Percentiles rank a stretch among this genome's conserved stretches.
Conservation (phyloP, 2,797 vertebrate species). For the Hyperoplus immaculatus region DNA sequence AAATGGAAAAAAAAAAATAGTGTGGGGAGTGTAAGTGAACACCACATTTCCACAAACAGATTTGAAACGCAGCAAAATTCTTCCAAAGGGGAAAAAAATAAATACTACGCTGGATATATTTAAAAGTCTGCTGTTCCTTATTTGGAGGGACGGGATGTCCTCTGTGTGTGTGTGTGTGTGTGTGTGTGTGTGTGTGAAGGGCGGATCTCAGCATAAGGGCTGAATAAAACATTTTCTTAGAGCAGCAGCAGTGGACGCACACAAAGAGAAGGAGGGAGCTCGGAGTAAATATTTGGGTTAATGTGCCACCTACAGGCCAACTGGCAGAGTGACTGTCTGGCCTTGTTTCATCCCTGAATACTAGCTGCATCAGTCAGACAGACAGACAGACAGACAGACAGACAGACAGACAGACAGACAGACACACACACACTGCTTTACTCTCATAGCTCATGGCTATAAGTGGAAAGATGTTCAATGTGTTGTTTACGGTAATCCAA, state of each 20-base stretch:
- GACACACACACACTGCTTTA: too few species aligned
- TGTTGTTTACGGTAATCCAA: too few species aligned
- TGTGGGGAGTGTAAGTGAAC: slow-evolving; percentile 10
- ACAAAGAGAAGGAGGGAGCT: background rate
- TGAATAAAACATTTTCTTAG: slow-evolving; percentile 39
- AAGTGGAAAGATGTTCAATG: too few species aligned
- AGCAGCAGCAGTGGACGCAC: slow-evolving; percentile 19
- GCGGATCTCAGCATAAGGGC: slow-evolving; percentile 20
- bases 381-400: too few species aligned
- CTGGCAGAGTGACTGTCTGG: slow-evolving; percentile 49
- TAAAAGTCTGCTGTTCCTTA: background rate
- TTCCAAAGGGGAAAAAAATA: background rate
- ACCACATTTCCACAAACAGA: slow-evolving; percentile 16
- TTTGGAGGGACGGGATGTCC: background rate
- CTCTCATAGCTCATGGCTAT: too few species aligned
- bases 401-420: too few species aligned
- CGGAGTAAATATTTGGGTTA: slow-evolving; percentile 60
- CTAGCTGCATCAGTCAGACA: background rate
- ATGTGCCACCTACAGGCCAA: slow-evolving; percentile 81
- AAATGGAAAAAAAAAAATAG: slow-evolving; percentile 45
- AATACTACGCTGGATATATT: background rate
- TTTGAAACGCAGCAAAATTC: background rate
- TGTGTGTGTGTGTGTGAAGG: slow-evolving; percentile 39
- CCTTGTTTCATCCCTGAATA: slow-evolving; percentile 17
- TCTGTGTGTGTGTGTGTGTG: background rate